A percentile compares a stretch with the other conserved stretches of the same genome.
Evolutionary conservation across 1,140 invertebrate species (phyloP).

Genomic region (Lepidotrigona ventralis): DNA sequence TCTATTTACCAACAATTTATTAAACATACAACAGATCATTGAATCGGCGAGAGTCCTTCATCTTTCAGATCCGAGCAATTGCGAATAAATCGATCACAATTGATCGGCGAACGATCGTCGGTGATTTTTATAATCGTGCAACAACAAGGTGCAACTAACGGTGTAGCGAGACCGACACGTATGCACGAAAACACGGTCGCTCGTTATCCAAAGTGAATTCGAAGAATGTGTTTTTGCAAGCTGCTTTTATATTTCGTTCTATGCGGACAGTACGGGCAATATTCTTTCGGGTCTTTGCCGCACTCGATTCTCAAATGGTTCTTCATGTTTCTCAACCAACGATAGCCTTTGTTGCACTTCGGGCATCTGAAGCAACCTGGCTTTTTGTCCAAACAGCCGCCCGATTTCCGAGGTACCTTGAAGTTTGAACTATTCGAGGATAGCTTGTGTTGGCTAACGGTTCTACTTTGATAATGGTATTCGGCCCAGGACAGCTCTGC

Average conservation of each 20-base stretch:
- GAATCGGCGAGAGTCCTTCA: background rate
- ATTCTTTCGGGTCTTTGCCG: conserved; percentile 78
- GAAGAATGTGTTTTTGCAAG: conserved; percentile 73
- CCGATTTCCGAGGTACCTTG: conserved; percentile 20
- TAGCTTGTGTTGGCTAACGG: background rate
- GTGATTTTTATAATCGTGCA: background rate
- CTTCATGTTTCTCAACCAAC: conserved; percentile 79
- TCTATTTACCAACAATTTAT: conserved; percentile 6
- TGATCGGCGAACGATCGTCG: background rate
- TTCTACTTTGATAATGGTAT: conserved; percentile 9
- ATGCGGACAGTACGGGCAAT: conserved; percentile 78
- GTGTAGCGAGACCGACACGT: too few relatives aligned
- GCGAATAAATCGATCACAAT: background rate
- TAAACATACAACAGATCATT: background rate
- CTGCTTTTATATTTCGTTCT: conserved; percentile 76
- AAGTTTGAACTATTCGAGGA: background rate
- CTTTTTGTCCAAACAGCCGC: conserved; percentile 63
- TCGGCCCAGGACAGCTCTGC: conserved; percentile 29
- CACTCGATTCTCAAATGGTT: conserved; percentile 80
- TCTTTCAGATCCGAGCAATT: background rate
- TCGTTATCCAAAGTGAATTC: conserved; percentile 64
- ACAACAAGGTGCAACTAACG: background rate
- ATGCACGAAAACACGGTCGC: background rate
- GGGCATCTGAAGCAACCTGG: conserved; percentile 77
- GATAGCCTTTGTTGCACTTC: conserved; percentile 80